phyloP scores from a whole-genome alignment of 1,140 invertebrate species.

The Thaumatotibia leucotreta region DNA sequence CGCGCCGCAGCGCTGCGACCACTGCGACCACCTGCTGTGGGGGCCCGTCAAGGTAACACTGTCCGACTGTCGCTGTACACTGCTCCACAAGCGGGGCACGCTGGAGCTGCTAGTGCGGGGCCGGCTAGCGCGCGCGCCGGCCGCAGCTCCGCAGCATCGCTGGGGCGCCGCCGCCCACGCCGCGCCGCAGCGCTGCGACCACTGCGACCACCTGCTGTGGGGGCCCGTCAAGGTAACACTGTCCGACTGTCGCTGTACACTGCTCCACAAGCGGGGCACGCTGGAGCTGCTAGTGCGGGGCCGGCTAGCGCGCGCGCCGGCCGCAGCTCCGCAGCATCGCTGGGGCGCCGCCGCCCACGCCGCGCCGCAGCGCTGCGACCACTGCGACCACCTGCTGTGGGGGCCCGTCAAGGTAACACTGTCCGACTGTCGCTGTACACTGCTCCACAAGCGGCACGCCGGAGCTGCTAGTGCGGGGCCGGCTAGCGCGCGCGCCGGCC shows the following conservation, averaged over 20 bases:
- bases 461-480: slow-evolving; percentile 92
- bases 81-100: slow-evolving; percentile 91
- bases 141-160: slow-evolving; percentile 53
- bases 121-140: slow-evolving; percentile 74
- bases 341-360: slow-evolving; percentile 84
- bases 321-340: too few relatives aligned
- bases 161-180: slow-evolving; percentile 84
- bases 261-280: slow-evolving; percentile 93
- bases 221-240: slow-evolving; percentile 91
- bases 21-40: slow-evolving; percentile 93
- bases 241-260: too few relatives aligned
- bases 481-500: too few relatives aligned
- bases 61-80: slow-evolving; percentile 81
- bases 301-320: too few relatives aligned
- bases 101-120: slow-evolving; percentile 92
- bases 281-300: slow-evolving; percentile 92
- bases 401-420: slow-evolving; percentile 91
- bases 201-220: slow-evolving; percentile 93
- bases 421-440: too few relatives aligned
- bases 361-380: slow-evolving; percentile 94
- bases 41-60: slow-evolving; percentile 88
- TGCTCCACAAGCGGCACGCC: slow-evolving; percentile 92
- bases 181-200: slow-evolving; percentile 94
- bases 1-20: slow-evolving; percentile 94
- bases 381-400: slow-evolving; percentile 91